Base-by-base conservation (phyloP, 23 tunicate genomes). In the Styela clava region DNA sequence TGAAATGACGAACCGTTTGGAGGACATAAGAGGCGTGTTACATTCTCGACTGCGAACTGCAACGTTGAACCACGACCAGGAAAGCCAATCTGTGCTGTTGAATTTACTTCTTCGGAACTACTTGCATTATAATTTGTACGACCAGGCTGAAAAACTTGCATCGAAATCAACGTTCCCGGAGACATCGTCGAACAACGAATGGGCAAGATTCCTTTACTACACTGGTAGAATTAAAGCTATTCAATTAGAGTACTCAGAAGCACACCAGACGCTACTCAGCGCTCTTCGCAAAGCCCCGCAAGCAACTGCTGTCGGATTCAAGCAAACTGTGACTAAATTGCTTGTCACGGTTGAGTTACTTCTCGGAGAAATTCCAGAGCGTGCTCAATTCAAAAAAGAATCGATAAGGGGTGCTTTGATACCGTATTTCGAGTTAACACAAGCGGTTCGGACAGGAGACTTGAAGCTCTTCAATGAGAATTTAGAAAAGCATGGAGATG, bases 101-200 rank as follows among this genome's bases (percentile, higher is more conserved):
- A 89, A 95, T 63, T 79, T 87, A n/a, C 71, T 95, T 69, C 68
- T 95, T 34, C 84, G 99, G 16, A 95, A 95, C 68, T 95, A 88
- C 63, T 82, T 95, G 29, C 91, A 89, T 74, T 95, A 88, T 85
- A 85, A 95, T 68, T 68, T 95, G 69, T 86, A 79, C 82, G 99
- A 95, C 23, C 99, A 95, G 64, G 99, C 99, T 33, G 99, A 95
- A 68, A 95, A 95, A 61, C 63, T 95, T 31, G 65, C 90, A 3
- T 92, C 99, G 33, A 95, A 95, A 67, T 84, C 95, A 2, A 81
- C 99, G 3, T 89, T 95, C 64, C 99, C 99, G 2, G 99, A 95
- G 68, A 78, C 35, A 33, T 95, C 99, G 2, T 88, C 94, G 2
- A 95, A 95, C 65, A 95, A 95, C 63, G 99, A 95, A 37, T 95